Percentiles rank a stretch among this genome's conserved stretches.
Conservation (phyloP, 1,140 invertebrate genomes). For the Steinernema feltiae region DNA sequence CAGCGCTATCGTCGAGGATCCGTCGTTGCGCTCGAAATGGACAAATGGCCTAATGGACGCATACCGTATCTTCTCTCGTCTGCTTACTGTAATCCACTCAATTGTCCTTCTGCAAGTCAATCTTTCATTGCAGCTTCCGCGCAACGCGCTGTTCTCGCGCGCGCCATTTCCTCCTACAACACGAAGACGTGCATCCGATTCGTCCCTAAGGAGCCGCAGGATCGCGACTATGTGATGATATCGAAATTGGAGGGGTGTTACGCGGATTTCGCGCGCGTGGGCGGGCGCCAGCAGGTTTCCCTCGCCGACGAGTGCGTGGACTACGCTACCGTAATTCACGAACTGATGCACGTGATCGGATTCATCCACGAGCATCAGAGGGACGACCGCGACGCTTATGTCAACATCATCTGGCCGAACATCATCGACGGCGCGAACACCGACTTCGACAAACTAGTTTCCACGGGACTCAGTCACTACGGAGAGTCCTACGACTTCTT, state of each 20-base stretch:
- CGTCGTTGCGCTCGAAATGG: slow-evolving; percentile 51
- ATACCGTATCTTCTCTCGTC: slow-evolving; percentile 54
- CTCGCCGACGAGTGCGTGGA: slow-evolving; percentile 57
- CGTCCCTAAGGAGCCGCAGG: slow-evolving; percentile 50
- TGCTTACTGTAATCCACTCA: slow-evolving; percentile 54
- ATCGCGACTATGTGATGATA: slow-evolving; percentile 54
- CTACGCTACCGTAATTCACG: slow-evolving; percentile 56
- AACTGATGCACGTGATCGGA: slow-evolving; percentile 57
- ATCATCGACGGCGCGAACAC: slow-evolving; percentile 55
- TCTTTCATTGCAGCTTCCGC: slow-evolving; percentile 37
- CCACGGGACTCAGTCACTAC: slow-evolving; percentile 52
- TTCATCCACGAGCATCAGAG: slow-evolving; percentile 58
- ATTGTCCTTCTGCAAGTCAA: slow-evolving; percentile 6
- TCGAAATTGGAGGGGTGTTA: slow-evolving; percentile 56
- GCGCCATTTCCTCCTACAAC: slow-evolving; percentile 47
- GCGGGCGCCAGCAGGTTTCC: slow-evolving; percentile 54
- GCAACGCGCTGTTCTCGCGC: slow-evolving; percentile 50
- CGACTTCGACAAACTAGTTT: slow-evolving; percentile 53
- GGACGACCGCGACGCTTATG: slow-evolving; percentile 53
- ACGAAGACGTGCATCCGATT: slow-evolving; percentile 55
- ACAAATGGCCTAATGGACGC: slow-evolving; percentile 55
- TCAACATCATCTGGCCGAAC: slow-evolving; percentile 49
- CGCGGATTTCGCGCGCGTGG: slow-evolving; percentile 56
- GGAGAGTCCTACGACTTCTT: slow-evolving; percentile 56
- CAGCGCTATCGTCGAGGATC: slow-evolving; percentile 38